These are phyloP conservation scores for Parazoanthus swiftii DNA, from an alignment of 92 coral and sea anemone species.

Conservation along the genomic window DNA sequence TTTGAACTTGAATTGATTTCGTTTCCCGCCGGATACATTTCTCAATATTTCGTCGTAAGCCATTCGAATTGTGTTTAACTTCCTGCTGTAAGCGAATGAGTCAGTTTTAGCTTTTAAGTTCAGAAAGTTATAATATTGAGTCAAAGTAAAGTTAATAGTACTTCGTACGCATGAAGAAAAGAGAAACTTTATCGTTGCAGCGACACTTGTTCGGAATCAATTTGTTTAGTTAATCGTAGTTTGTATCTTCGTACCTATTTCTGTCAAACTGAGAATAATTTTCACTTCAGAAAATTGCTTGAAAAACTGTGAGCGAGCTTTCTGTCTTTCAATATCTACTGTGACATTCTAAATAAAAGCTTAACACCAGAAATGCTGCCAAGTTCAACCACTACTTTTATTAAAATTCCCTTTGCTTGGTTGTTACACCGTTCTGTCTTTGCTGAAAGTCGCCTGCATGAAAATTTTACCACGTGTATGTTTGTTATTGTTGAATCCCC, in stretches of 20 bases:
- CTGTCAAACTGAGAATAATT: background rate
- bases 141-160: background rate
- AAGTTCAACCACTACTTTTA: too few relatives aligned
- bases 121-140: background rate
- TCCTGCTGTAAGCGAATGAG: background rate
- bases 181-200: background rate
- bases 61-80: background rate
- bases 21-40: conserved; percentile 32
- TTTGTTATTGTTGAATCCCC: too few relatives aligned
- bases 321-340: background rate
- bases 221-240: background rate
- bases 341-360: background rate
- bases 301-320: background rate
- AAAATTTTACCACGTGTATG: too few relatives aligned
- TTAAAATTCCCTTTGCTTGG: too few relatives aligned
- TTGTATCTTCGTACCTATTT: background rate
- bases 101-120: background rate
- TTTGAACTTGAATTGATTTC: background rate
- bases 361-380: background rate
- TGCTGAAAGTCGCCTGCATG: too few relatives aligned
- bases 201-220: background rate
- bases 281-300: background rate
- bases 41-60: background rate
- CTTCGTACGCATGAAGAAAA: background rate
- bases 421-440: too few relatives aligned